Evolutionary conservation across 2,113 vertebrate species (phyloP).

Genomic region (Laticauda laticaudata): DNA sequence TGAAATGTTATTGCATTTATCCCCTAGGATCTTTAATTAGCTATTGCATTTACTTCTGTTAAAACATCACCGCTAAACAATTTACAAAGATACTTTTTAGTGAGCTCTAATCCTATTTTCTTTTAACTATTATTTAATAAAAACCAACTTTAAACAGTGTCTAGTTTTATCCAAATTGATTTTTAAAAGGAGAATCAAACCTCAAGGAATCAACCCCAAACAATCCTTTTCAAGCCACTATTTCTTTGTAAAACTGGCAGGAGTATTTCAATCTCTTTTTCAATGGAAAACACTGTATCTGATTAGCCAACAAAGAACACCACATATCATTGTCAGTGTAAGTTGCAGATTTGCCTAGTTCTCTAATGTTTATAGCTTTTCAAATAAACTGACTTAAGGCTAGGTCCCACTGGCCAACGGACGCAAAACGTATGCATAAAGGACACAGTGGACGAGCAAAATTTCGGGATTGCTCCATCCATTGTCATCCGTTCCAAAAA

Average conservation of each 20-base stretch:
- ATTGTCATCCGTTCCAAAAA: too few relatives aligned
- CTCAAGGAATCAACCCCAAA: constrained; percentile 11
- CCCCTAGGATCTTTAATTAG: constrained; percentile 41
- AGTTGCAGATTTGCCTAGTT: constrained; percentile 28
- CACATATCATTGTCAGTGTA: constrained; percentile 33
- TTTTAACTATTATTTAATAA: not conserved
- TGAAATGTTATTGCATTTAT: constrained; percentile 49
- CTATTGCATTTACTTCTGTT: constrained; percentile 37
- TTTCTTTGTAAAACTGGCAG: not conserved
- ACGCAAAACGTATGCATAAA: too few relatives aligned
- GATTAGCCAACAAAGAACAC: constrained; percentile 15
- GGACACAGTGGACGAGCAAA: too few relatives aligned
- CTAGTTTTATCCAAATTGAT: not conserved
- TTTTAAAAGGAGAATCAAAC: constrained; percentile 22
- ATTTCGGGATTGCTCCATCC: too few relatives aligned
- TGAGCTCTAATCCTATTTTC: not conserved
- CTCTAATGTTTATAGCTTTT: constrained; percentile 46
- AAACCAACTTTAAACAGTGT: not conserved
- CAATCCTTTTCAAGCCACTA: constrained; percentile 31
- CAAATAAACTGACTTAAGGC: constrained; percentile 11
- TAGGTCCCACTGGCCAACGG: too few relatives aligned
- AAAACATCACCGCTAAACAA: constrained; percentile 17
- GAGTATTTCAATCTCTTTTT: not conserved
- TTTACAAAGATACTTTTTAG: not conserved
- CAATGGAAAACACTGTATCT: constrained; percentile 24